Evolutionary conservation across 2,888 invertebrate species (phyloP).

Genomic region (Tupiocoris notatus): DNA sequence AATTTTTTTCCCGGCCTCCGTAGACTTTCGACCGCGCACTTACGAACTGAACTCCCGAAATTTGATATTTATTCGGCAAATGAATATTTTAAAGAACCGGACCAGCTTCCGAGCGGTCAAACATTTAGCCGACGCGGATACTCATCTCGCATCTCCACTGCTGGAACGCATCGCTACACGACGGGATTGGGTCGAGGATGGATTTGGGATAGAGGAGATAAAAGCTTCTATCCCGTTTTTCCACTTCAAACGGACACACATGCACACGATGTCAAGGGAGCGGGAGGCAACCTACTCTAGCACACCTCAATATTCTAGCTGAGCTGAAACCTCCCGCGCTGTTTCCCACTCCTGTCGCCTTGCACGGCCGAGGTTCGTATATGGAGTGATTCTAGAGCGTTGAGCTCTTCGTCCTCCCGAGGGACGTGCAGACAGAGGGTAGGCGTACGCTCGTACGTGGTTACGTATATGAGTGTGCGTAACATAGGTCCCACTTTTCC

Average conservation of each 20-base stretch:
- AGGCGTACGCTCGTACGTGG: neutral
- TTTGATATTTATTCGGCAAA: too few relatives aligned
- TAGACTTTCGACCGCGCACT: too few relatives aligned
- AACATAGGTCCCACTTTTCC: neutral
- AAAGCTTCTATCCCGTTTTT: neutral
- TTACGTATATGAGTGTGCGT: neutral
- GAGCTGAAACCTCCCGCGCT: neutral
- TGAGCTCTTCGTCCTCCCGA: neutral
- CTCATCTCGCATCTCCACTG: neutral
- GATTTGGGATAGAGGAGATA: neutral
- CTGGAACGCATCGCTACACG: neutral
- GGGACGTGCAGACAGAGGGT: too few relatives aligned
- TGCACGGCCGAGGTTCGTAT: neutral
- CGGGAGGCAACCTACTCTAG: neutral
- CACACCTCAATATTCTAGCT: neutral
- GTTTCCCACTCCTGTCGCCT: neutral
- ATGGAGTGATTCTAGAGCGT: neutral
- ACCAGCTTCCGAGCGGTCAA: too few relatives aligned
- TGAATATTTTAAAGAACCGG: too few relatives aligned
- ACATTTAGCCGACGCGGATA: too few relatives aligned
- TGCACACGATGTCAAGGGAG: neutral
- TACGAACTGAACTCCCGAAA: too few relatives aligned
- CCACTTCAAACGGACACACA: neutral
- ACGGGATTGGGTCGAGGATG: too few relatives aligned
- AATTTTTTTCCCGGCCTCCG: too few relatives aligned